Percentiles rank a stretch among this genome's conserved stretches.
Conservation (phyloP, 2,888 invertebrate species). For the Podabrus alpinus region DNA sequence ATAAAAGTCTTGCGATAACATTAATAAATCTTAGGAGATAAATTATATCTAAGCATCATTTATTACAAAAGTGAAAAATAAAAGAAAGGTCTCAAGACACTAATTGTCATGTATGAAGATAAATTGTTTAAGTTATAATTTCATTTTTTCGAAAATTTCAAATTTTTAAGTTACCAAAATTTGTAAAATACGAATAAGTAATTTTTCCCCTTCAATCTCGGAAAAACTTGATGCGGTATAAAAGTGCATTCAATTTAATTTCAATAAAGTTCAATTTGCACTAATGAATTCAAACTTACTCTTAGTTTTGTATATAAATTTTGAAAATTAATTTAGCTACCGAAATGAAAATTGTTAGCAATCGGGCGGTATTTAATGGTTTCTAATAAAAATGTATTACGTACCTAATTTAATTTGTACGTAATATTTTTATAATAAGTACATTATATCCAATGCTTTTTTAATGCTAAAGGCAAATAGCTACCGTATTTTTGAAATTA, state of each 20-base stretch:
- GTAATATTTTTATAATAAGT: not conserved
- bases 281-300: too few species aligned
- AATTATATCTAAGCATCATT: constrained; percentile 47
- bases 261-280: not conserved
- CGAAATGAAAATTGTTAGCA: too few species aligned
- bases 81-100: constrained; percentile 48
- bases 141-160: constrained; percentile 11
- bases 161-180: not conserved
- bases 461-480: not conserved
- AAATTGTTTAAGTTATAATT: constrained; percentile 38
- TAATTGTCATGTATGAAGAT: constrained; percentile 51
- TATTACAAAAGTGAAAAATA: constrained; percentile 50
- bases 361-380: too few species aligned
- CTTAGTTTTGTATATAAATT: too few species aligned
- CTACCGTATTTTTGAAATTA: not conserved
- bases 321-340: too few species aligned
- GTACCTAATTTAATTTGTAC: not conserved
- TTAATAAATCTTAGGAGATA: constrained; percentile 50
- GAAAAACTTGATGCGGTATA: too few species aligned
- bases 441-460: not conserved
- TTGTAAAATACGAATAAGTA: not conserved
- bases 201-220: not conserved
- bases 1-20: constrained; percentile 44
- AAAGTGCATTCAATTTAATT: not conserved
- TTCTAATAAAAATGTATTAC: too few species aligned